Percentiles rank a stretch among this genome's conserved stretches.
phyloP scores from a whole-genome alignment of 2,113 vertebrate genomes.

The Apteryx mantelli region DNA sequence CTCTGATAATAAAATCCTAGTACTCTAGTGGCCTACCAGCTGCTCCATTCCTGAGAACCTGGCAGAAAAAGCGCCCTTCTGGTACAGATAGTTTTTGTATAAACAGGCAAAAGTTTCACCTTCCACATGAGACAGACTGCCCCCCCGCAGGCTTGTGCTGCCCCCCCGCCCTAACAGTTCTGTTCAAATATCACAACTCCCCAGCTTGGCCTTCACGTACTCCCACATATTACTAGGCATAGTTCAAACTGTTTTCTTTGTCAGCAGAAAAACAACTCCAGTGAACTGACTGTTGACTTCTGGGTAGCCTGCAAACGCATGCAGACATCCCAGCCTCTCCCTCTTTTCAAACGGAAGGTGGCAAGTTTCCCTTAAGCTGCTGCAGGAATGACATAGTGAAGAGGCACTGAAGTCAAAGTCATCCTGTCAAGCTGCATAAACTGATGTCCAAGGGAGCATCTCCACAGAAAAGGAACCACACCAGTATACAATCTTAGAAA shows the following conservation, averaged over 20 bases:
- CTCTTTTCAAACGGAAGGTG: neutral
- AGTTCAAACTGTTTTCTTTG: neutral
- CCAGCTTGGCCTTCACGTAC: neutral
- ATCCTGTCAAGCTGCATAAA: neutral
- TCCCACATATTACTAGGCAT: neutral
- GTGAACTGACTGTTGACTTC: neutral
- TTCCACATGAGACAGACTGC: neutral
- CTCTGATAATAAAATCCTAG: neutral
- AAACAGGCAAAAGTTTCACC: neutral
- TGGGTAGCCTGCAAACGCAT: neutral
- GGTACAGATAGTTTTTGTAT: neutral
- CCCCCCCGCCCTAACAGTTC: neutral
- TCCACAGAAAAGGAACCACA: neutral
- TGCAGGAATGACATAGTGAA: neutral
- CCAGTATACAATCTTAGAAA: accelerated
- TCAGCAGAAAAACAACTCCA: neutral
- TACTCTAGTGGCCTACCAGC: neutral
- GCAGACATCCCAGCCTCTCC: neutral
- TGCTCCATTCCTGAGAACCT: neutral
- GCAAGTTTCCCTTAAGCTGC: neutral
- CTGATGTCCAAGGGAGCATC: neutral
- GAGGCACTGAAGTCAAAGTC: neutral
- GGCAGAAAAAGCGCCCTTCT: neutral
- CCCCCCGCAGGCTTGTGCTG: neutral
- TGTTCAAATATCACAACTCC: neutral